Conservation (phyloP, 2,797 vertebrate species). For the Paedocypris micromegethes region DNA sequence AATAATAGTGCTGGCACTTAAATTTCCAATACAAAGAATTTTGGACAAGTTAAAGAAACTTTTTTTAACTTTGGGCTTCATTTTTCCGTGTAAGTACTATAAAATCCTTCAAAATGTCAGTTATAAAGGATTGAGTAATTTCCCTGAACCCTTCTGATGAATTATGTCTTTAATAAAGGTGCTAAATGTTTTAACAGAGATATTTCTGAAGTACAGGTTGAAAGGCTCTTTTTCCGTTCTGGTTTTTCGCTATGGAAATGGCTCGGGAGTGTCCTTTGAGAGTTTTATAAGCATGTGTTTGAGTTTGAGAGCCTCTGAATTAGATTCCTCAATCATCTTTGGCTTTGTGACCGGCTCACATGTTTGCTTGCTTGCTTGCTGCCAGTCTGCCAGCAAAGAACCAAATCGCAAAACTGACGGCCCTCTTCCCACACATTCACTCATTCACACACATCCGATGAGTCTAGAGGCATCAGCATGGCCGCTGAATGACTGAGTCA, state of each 20-base stretch:
- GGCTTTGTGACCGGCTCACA: conserved; percentile 21
- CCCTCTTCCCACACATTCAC: not conserved
- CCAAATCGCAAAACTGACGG: conserved; percentile 33
- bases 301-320: conserved; percentile 34
- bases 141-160: no score
- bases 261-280: conserved; percentile 11
- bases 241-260: not conserved
- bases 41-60: no score
- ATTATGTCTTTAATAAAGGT: no score
- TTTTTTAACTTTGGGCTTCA: no score
- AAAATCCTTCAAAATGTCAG: no score
- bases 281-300: conserved; percentile 15
- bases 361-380: conserved; percentile 4
- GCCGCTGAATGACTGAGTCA: conserved; percentile 12
- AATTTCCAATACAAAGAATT: no score
- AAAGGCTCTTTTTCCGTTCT: not conserved
- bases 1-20: no score
- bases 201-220: no score
- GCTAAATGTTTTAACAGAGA: no score
- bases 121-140: no score
- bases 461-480: conserved; percentile 11
- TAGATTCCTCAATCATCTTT: conserved; percentile 34
- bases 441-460: conserved; percentile 25
- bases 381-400: conserved; percentile 27
- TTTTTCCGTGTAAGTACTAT: no score